These are phyloP conservation scores for Chauna torquata DNA, from an alignment of 2,113 vertebrate species.

Conservation along the genomic window DNA sequence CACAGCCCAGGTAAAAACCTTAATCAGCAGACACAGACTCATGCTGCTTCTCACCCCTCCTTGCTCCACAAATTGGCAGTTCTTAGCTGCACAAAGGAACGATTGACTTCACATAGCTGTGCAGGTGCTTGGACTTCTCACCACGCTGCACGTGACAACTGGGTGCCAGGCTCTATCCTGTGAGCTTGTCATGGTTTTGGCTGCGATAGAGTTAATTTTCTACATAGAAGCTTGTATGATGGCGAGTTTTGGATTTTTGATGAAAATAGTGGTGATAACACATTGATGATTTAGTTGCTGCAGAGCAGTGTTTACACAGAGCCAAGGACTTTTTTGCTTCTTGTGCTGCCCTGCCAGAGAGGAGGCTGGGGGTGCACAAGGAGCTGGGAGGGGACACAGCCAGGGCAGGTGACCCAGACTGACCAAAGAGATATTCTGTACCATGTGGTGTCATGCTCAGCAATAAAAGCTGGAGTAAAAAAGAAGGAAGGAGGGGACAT, in stretches of 20 bases:
- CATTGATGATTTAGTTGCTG: background rate
- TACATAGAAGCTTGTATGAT: background rate
- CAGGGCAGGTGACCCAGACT: background rate
- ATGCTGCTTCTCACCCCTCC: background rate
- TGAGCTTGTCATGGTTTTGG: background rate
- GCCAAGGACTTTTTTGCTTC: background rate
- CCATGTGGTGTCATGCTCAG: background rate
- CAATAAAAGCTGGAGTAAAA: background rate
- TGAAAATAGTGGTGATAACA: background rate
- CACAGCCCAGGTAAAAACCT: background rate
- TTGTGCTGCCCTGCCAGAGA: background rate
- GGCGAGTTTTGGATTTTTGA: background rate
- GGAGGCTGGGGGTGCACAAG: background rate
- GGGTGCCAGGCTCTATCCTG: background rate
- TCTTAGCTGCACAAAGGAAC: background rate
- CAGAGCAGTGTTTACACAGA: background rate
- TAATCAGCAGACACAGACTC: background rate
- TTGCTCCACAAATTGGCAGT: background rate
- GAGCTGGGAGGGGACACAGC: background rate
- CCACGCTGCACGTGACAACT: rapidly evolving
- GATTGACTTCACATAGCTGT: background rate
- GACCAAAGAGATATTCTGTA: background rate
- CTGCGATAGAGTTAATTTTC: background rate
- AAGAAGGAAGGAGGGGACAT: background rate
- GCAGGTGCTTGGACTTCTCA: background rate